Percentiles rank a stretch among this genome's conserved stretches.
These are phyloP conservation scores for Pipra filicauda DNA, from an alignment of 2,113 vertebrate genomes.

Conservation along the genomic window DNA sequence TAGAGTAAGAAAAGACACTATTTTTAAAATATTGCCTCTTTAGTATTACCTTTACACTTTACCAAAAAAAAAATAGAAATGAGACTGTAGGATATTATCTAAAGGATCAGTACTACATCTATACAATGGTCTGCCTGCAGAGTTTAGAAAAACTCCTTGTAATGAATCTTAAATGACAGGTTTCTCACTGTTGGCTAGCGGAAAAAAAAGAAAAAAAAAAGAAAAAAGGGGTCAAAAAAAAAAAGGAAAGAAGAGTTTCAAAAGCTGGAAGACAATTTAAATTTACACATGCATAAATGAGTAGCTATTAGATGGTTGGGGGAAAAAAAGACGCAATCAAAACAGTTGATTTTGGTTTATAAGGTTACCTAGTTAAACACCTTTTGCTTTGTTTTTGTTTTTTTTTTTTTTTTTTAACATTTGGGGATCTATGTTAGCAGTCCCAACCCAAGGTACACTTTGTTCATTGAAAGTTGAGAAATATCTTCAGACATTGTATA, in stretches of 20 bases:
- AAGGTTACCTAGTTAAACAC: not conserved
- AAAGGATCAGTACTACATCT: not conserved
- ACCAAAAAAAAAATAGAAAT: not conserved
- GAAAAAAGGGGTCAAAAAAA: no score
- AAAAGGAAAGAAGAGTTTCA: not conserved
- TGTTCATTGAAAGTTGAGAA: not conserved
- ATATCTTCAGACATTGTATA: slow-evolving; percentile 24
- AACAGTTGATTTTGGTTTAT: not conserved
- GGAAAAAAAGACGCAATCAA: not conserved
- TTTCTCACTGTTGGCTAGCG: not conserved
- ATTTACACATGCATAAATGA: not conserved
- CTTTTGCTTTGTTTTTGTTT: not conserved
- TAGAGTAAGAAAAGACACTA: not conserved
- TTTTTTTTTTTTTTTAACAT: slow-evolving; percentile 2
- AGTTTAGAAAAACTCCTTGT: not conserved
- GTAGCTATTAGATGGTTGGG: not conserved
- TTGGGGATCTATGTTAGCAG: slow-evolving; percentile 7
- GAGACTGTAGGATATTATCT: not conserved
- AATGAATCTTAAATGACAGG: not conserved
- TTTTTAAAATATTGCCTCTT: not conserved
- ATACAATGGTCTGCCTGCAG: not conserved
- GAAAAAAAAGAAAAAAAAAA: not conserved
- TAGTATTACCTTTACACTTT: not conserved
- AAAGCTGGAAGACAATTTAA: not conserved
- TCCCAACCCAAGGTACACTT: not conserved